A percentile compares a stretch with the other conserved stretches of the same genome.
Conservation (phyloP, 2,113 vertebrate species). For the Taxidea taxus region DNA sequence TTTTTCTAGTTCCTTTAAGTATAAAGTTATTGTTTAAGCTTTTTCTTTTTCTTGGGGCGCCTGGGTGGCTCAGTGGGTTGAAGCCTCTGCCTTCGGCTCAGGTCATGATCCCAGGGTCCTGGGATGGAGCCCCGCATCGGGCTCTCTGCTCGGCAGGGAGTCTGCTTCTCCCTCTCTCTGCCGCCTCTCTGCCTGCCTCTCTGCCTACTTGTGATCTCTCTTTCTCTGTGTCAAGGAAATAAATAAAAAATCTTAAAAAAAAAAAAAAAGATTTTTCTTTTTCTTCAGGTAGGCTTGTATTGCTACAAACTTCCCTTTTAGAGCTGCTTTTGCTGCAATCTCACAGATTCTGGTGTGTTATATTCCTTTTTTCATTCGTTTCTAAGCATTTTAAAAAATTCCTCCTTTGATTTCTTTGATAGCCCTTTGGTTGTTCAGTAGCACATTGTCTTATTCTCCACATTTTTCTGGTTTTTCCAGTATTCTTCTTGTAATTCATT, state of each 20-base stretch:
- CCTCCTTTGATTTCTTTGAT: neutral
- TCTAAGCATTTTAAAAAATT: neutral
- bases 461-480: neutral
- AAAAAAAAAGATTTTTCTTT: neutral
- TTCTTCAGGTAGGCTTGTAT: neutral
- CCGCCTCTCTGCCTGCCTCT: no score
- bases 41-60: neutral
- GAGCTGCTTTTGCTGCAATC: neutral
- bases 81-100: no score
- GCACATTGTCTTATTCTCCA: neutral
- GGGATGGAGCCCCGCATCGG: no score
- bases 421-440: neutral
- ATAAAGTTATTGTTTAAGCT: neutral
- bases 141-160: no score
- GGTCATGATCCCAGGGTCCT: no score
- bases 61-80: no score
- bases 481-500: neutral
- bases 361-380: neutral
- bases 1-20: neutral
- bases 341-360: neutral
- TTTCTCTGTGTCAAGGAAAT: no score
- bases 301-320: neutral
- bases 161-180: no score
- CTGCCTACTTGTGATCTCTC: no score
- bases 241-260: no score